Conservation (phyloP, 2,797 vertebrate genomes). For the Antennarius maculatus region DNA sequence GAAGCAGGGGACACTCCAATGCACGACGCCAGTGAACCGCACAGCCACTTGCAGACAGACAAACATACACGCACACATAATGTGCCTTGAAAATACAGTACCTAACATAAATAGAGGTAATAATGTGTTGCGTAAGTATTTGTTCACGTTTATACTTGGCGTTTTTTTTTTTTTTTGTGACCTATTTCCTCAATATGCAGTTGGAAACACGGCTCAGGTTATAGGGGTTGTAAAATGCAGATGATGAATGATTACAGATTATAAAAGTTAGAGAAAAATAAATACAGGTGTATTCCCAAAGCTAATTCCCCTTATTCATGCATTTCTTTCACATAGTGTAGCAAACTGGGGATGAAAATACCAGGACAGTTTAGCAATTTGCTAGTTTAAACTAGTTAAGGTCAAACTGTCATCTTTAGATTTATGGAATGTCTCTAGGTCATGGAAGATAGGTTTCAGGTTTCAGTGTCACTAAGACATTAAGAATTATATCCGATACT, state of each 20-base stretch:
- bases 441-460: neutral
- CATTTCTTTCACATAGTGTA: conserved; percentile 10
- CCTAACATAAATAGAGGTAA: no score
- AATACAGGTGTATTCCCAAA: conserved; percentile 41
- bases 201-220: conserved; percentile 36
- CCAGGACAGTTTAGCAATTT: conserved; percentile 20
- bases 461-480: conserved; percentile 3
- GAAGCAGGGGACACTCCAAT: no score
- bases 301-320: conserved; percentile 26
- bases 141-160: no score
- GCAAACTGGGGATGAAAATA: conserved; percentile 22
- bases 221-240: conserved; percentile 40
- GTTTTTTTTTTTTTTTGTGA: neutral
- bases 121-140: no score
- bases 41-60: no score
- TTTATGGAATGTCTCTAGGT: neutral
- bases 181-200: conserved; percentile 61
- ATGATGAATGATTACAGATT: conserved; percentile 51
- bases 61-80: no score
- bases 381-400: conserved; percentile 2
- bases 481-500: neutral
- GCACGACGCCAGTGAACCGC: no score
- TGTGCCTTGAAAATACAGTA: no score
- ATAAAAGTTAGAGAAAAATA: conserved; percentile 34
- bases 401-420: conserved; percentile 31